Conservation (phyloP, 2,113 vertebrate genomes). For the Callopanchax toddi region DNA sequence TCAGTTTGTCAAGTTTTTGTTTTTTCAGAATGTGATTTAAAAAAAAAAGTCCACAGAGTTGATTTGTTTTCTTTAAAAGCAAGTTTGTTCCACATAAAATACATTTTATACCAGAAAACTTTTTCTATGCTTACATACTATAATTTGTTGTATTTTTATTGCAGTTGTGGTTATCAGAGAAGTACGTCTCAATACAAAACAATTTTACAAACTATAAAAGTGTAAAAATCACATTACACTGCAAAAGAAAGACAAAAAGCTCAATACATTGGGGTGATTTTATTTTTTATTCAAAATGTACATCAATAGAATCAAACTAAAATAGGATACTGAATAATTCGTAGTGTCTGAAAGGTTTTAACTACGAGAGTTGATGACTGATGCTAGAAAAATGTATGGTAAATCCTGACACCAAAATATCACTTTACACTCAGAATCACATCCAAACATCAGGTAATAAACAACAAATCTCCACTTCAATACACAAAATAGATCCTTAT, state of each 20-base stretch:
- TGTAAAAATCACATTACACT: no score
- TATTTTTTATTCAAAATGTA: constrained; percentile 84
- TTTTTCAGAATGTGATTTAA: no score
- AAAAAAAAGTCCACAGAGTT: no score
- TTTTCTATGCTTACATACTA: no score
- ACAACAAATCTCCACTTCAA: constrained; percentile 79
- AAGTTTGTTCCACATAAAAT: no score
- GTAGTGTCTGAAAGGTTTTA: constrained; percentile 57
- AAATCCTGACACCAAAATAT: constrained; percentile 72
- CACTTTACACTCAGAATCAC: constrained; percentile 72
- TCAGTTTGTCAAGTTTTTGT: no score
- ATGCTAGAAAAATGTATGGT: constrained; percentile 76
- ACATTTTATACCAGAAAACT: no score
- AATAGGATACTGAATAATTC: constrained; percentile 70
- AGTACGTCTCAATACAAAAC: no score
- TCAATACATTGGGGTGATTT: constrained; percentile 29
- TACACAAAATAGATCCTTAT: constrained; percentile 86
- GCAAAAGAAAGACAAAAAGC: constrained; percentile 21
- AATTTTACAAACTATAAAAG: no score
- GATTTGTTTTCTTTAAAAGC: no score
- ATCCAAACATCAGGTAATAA: constrained; percentile 74
- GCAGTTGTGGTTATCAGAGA: no score
- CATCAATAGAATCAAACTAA: constrained; percentile 78
- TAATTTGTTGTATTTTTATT: no score
- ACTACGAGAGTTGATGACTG: constrained; percentile 66